These are phyloP conservation scores for Eledona agricola DNA, from an alignment of 2,888 invertebrate genomes.

Conservation along the genomic window DNA sequence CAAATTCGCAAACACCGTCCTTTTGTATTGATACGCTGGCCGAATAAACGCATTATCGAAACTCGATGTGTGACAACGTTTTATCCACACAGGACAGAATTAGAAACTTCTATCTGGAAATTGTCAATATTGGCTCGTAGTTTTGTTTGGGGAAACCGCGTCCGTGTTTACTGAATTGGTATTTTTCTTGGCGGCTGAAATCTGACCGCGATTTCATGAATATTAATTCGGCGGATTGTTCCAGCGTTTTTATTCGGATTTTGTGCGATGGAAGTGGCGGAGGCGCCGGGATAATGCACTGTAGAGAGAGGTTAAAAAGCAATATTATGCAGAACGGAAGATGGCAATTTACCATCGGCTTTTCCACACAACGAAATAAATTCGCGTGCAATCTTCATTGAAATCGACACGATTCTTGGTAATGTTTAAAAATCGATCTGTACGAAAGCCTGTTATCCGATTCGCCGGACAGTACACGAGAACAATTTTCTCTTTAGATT, in stretches of 20 bases:
- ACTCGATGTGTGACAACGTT: conserved; percentile 11
- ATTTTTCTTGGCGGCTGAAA: too few relatives aligned
- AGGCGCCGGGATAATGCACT: conserved; percentile 8
- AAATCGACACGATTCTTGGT: conserved; percentile 33
- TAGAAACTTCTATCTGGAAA: conserved; percentile 28
- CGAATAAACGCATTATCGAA: conserved; percentile 24
- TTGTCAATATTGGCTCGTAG: conserved; percentile 32
- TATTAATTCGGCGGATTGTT: too few relatives aligned
- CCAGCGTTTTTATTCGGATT: too few relatives aligned
- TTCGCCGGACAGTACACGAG: conserved; percentile 17
- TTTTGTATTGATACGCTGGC: conserved; percentile 6
- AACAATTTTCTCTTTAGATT: conserved; percentile 22
- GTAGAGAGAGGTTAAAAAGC: conserved; percentile 21
- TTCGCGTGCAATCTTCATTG: conserved; percentile 33
- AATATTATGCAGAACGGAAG: conserved; percentile 32
- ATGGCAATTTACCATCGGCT: conserved; percentile 33
- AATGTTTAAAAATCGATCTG: conserved; percentile 32
- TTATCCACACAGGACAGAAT: conserved; percentile 18
- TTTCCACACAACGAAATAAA: conserved; percentile 32
- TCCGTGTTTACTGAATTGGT: conserved; percentile 7
- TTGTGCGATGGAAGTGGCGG: too few relatives aligned
- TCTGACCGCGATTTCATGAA: too few relatives aligned
- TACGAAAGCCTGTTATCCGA: conserved; percentile 20
- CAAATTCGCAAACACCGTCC: conserved; percentile 15
- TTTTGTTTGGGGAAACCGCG: conserved; percentile 21